phyloP scores from a whole-genome alignment of 30 jellyfish, hydroid and myxozoan genomes.

The Haliclystus octoradiatus region DNA sequence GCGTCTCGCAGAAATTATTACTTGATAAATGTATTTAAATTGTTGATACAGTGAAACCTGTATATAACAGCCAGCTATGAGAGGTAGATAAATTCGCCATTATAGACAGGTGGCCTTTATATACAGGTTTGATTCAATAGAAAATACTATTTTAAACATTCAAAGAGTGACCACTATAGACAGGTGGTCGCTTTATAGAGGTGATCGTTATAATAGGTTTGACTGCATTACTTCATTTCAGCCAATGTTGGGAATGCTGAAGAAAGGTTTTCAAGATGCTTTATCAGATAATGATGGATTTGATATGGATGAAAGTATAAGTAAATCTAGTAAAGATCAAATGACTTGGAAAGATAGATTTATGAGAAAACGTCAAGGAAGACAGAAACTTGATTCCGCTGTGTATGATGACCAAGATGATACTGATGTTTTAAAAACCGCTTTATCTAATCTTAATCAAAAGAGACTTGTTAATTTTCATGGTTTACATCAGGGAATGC shows the following conservation, averaged over 20 bases:
- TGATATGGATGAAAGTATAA: neutral
- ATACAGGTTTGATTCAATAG: too few relatives aligned
- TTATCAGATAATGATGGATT: neutral
- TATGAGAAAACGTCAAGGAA: too few relatives aligned
- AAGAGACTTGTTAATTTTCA: conserved; percentile 15
- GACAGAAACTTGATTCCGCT: neutral
- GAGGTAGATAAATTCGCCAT: too few relatives aligned
- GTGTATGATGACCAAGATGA: neutral
- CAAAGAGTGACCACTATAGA: too few relatives aligned
- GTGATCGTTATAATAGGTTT: too few relatives aligned
- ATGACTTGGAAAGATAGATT: neutral
- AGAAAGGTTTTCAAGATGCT: neutral
- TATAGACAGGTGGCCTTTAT: too few relatives aligned
- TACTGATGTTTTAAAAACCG: neutral
- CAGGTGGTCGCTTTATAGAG: too few relatives aligned
- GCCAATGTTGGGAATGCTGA: conserved; percentile 2
- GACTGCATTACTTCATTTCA: neutral
- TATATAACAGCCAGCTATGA: too few relatives aligned
- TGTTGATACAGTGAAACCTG: too few relatives aligned
- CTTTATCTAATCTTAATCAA: neutral
- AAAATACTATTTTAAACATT: too few relatives aligned
- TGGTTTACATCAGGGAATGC: conserved; percentile 64
- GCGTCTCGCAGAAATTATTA: too few relatives aligned
- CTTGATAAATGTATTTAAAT: too few relatives aligned
- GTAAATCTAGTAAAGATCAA: neutral